Base-by-base conservation (phyloP, 2,888 invertebrate genomes). In the Hesperia comma region DNA sequence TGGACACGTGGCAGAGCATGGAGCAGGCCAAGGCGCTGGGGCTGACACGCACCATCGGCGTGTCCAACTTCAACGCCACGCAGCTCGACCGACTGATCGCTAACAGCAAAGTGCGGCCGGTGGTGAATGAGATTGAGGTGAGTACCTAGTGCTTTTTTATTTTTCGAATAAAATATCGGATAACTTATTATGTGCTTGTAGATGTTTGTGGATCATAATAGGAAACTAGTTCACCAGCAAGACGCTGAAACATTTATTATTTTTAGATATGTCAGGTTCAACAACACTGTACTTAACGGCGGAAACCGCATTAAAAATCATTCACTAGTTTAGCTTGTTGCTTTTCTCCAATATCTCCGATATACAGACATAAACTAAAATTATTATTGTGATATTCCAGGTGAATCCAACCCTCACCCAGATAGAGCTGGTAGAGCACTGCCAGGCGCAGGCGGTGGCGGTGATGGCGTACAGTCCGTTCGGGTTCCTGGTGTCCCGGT, bases 1-100 rank as follows among this genome's bases (percentile, higher is more conserved):
- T 95, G n/a, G 97, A 96, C 77, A 95, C 96, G 0, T 96, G 96
- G 95, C 85, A 93, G 77, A 96, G 94, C 7, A 94, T 97, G 95
- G 96, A 96, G 80, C 94, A 96, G 61, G 95, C 95, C 43, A 94
- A 94, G 46, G 84, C 92, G 12, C 76, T 92, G 51, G 96, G 96
- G 0, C 84, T 96, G 12, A 85, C 94, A 0, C 94, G 93, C 74
- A 95, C 95, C 41, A 96, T 97, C 69, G 97, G 97, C 0, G 81
- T 97, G 0, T 96, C 96, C 51, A 97, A 97, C 84, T 97, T 97
- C 80, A 97, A 96, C 79, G 90, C 87, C 14, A 83, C 94, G 33
- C 97, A 97, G 81, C 87, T 97, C 6, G 92, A 94, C 61, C 88
- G 95, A 12, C 72, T 97, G 1, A 71, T 96, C 14, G 88, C 92